Base-by-base conservation (phyloP, 2,113 vertebrate species). In the Megalops atlanticus region DNA sequence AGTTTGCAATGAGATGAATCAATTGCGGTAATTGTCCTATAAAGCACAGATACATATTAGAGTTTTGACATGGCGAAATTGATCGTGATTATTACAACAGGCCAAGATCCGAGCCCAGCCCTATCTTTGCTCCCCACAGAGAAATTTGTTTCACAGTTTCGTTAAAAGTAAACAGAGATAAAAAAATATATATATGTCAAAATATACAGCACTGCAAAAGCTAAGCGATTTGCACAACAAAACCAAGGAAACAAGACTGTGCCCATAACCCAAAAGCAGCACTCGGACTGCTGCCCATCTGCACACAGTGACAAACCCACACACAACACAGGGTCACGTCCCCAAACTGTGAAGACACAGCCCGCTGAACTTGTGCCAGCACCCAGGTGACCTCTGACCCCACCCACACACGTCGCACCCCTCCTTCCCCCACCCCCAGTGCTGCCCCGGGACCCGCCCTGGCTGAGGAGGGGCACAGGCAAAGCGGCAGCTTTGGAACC, bases 401-500 rank as follows among this genome's bases (percentile, higher is more conserved):
- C 58, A n/a, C 58, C 58, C 52, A n/a, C n/a, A n/a, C n/a, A n/a
- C n/a, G n/a, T n/a, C n/a, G n/a, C n/a, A n/a, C n/a, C n/a, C n/a
- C n/a, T n/a, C n/a, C n/a, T n/a, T n/a, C n/a, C n/a, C n/a, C n/a
- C n/a, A n/a, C 58, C 24, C 8, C 24, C 58, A 64, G 58, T 4
- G 31, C 58, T 64, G 58, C 58, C 58, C 8, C 18, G 7, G 58
- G 0, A 31, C 58, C 11, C n/a, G n/a, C 58, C 58, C 58, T 11
- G 47, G 52, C 91, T 89, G 90, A 90, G 89, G 90, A 72, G 92
- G 90, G 92, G 92, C 84, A 83, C 90, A 90, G 89, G 90, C 93
- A 91, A 92, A 92, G 91, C 93, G 92, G 92, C 91, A 94, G 92
- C 93, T 94, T 94, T 89, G 91, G 93, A 94, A 92, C 90, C 92